Percentiles rank a stretch among this genome's conserved stretches.
Conservation (phyloP, 92 coral and sea anemone genomes). For the Meandrina meandrites region DNA sequence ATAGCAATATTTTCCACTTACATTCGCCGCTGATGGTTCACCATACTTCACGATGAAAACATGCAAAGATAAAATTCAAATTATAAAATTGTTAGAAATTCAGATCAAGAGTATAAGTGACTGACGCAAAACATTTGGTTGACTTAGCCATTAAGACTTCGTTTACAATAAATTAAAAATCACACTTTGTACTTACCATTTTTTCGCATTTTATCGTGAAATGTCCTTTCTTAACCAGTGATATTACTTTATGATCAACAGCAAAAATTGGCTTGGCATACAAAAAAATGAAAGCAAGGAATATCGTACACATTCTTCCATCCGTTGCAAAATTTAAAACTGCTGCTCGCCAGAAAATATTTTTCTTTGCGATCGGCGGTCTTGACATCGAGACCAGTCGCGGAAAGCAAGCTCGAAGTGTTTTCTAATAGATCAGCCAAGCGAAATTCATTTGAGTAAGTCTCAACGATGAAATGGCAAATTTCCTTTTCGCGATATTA, state of each 20-base stretch:
- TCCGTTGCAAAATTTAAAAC: neutral
- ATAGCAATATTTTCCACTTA: constrained; percentile 1
- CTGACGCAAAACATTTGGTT: neutral
- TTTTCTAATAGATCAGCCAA: neutral
- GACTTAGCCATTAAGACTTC: neutral
- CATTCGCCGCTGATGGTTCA: constrained; percentile 1
- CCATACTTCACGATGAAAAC: constrained; percentile 13
- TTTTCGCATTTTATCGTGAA: constrained; percentile 32
- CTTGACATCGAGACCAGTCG: neutral
- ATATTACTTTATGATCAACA: neutral
- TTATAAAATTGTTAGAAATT: constrained; percentile 3
- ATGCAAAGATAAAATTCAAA: neutral
- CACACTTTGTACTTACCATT: constrained; percentile 9
- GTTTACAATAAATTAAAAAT: no score
- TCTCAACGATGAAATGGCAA: neutral
- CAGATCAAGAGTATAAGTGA: neutral
- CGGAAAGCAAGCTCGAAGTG: neutral
- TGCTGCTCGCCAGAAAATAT: neutral
- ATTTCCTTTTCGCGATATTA: constrained; percentile 32
- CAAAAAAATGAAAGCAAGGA: constrained; percentile 4
- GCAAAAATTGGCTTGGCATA: neutral
- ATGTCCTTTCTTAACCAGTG: constrained; percentile 7
- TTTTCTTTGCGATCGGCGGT: neutral
- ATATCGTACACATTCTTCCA: neutral
- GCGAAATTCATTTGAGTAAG: neutral